Base-by-base conservation (phyloP, 1,140 invertebrate species). In the Sesamia nonagrioides region DNA sequence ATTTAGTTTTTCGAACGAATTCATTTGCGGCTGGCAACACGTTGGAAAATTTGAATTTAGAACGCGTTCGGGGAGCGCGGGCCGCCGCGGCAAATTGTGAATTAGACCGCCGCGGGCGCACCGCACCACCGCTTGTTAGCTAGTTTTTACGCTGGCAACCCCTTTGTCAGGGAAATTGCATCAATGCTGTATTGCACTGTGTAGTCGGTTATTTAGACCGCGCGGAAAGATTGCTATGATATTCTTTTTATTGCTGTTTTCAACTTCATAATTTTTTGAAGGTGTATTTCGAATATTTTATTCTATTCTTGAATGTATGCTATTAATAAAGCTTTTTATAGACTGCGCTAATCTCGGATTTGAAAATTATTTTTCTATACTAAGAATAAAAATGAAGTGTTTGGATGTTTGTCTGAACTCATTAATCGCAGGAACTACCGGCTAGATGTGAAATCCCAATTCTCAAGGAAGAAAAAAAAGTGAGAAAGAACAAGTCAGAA, bases 121-220 rank as follows among this genome's bases (percentile, higher is more conserved):
- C 82, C 82, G 84, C 86, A 77, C 79, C 85, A 77, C 79, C 78
- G 88, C 88, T 93, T 89, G 91, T 91, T 92, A 93, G 92, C 83
- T 92, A 93, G 92, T 93, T 93, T 93, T 92, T 92, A 89, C 86
- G 66, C 82, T 80, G 71, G 85, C 86, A 84, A 88, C 86, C 90
- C 91, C 90, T 92, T 92, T 92, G 90, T 88, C 56, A 61, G 83
- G 68, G 82, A 84, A 87, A 91, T 91, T 89, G 86, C 83, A 92
- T 91, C 89, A 92, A 84, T 85, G 82, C 61, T 40, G 40, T 75
- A 75, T 75, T 75, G 73, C 73, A 75, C 58, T 75, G 73, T 75
- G 48, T 77, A 75, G 83, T 84, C 79, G 75, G 77, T 79, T 87
- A 88, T 89, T 87, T 86, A 82, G 76, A 79, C 37, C 66, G 40